phyloP scores from a whole-genome alignment of 2,797 vertebrate genomes.

The Borostomias antarcticus region DNA sequence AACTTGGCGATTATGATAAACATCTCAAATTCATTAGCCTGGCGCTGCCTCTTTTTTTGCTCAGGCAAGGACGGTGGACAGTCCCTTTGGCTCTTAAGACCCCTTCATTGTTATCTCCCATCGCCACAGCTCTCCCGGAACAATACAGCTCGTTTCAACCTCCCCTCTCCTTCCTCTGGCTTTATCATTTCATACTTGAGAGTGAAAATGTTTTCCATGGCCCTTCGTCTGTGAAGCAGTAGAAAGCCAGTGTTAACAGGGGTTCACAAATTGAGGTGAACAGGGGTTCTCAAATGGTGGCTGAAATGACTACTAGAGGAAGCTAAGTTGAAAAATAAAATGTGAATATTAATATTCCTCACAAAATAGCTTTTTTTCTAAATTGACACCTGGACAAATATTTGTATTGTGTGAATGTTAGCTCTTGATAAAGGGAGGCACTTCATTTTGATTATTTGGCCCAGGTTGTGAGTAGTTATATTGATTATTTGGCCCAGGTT shows the following conservation, averaged over 20 bases:
- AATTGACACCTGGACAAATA: not conserved
- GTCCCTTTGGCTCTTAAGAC: not conserved
- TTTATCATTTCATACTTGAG: constrained; percentile 4
- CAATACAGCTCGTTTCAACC: constrained; percentile 11
- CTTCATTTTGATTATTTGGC: not conserved
- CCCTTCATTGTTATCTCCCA: constrained; percentile 2
- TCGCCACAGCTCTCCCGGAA: constrained; percentile 7
- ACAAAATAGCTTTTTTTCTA: constrained; percentile 9
- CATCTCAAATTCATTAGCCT: constrained; percentile 1
- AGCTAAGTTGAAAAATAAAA: not conserved
- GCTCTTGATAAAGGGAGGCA: not conserved
- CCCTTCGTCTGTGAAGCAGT: constrained; percentile 1
- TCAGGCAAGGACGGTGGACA: not conserved
- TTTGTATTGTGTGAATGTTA: not conserved
- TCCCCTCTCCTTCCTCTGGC: not conserved
- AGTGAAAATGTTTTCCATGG: constrained; percentile 6
- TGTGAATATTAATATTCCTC: not conserved
- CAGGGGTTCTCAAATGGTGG: not conserved
- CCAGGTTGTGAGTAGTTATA: not conserved
- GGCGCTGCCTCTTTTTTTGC: not conserved
- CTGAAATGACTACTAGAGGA: constrained; percentile 8
- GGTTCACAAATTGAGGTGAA: not conserved
- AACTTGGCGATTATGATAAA: not conserved
- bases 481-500: not conserved
- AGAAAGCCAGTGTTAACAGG: not conserved